These are phyloP conservation scores for Leptosomus discolor DNA, from an alignment of 2,113 vertebrate species.

Conservation along the genomic window DNA sequence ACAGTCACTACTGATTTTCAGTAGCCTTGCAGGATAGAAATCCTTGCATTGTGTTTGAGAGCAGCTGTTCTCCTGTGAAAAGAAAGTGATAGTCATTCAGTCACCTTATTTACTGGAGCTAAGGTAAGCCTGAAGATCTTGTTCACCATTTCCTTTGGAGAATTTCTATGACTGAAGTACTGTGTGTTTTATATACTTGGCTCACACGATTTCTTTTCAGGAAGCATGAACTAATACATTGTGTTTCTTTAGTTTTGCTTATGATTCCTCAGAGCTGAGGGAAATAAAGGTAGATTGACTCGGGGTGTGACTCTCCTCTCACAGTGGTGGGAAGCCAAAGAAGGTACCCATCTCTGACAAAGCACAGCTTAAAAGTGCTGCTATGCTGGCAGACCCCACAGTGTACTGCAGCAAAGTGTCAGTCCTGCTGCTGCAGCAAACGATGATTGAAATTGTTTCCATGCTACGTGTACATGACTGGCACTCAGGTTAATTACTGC, in stretches of 20 bases:
- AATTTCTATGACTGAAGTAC: background rate
- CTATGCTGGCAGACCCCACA: background rate
- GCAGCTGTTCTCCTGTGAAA: background rate
- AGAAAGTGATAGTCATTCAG: background rate
- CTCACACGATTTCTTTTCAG: background rate
- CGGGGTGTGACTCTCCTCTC: background rate
- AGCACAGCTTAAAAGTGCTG: background rate
- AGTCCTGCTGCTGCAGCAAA: background rate
- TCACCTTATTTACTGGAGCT: background rate
- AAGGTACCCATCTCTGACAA: background rate
- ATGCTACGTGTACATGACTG: rapidly evolving
- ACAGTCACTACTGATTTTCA: background rate
- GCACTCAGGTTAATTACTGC: background rate
- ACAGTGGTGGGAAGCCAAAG: background rate
- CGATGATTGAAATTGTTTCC: background rate
- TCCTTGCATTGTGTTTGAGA: background rate
- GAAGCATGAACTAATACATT: background rate
- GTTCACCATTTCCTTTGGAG: background rate
- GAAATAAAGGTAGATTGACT: background rate
- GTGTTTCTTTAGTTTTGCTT: background rate
- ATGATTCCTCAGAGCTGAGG: background rate
- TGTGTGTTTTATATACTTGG: background rate
- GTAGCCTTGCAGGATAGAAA: background rate
- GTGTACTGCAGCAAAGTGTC: background rate
- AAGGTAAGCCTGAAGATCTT: background rate